A percentile compares a stretch with the other conserved stretches of the same genome.
These are phyloP conservation scores for Platyrinchus mystaceus DNA, from an alignment of 2,797 vertebrate genomes.

Conservation along the genomic window DNA sequence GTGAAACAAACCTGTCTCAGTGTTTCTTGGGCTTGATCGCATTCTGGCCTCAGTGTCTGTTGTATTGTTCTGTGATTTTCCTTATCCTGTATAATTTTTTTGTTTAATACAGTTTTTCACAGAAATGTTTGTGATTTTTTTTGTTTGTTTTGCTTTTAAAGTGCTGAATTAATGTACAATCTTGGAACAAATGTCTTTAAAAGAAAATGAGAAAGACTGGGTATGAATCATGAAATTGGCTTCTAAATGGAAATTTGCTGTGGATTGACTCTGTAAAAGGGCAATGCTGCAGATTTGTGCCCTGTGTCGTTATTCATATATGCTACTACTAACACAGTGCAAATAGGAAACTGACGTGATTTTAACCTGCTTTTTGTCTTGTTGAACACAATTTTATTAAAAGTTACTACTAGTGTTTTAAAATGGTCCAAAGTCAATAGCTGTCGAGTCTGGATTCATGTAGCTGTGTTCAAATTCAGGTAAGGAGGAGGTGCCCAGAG, in stretches of 20 bases:
- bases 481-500: neutral
- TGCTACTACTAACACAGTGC: neutral
- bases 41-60: neutral
- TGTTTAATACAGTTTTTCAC: conserved; percentile 7
- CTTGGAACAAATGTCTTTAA: neutral
- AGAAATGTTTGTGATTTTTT: neutral
- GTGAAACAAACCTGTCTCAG: neutral
- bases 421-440: neutral
- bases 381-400: conserved; percentile 10
- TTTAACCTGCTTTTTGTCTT: neutral
- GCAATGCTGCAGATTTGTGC: neutral
- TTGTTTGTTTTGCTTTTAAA: neutral
- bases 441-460: neutral
- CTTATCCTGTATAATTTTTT: neutral
- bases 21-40: neutral
- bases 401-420: neutral
- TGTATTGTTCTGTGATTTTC: neutral
- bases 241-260: neutral
- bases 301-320: neutral
- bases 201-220: neutral
- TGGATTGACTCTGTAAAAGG: neutral
- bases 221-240: neutral
- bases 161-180: neutral
- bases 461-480: accelerated
- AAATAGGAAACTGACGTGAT: neutral